Evolutionary conservation across 2,888 invertebrate species (phyloP).

Genomic region (Acleris holmiana): DNA sequence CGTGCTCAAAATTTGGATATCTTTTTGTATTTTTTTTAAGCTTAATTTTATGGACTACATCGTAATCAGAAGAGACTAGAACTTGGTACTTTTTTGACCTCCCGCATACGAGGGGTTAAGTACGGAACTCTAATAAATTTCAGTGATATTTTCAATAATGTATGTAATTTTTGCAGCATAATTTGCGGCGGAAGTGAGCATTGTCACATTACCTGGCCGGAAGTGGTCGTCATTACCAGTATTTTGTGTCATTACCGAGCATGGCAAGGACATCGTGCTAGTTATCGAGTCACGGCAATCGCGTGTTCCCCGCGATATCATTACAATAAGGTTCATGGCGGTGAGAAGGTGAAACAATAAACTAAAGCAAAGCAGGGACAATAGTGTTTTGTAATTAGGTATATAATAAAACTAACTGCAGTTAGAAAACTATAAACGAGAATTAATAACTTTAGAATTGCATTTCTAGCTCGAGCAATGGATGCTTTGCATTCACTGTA

Average conservation of each 20-base stretch:
- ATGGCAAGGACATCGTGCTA: slow-evolving; percentile 23
- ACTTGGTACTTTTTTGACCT: no score
- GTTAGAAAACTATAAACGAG: no score
- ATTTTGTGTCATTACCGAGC: slow-evolving; percentile 27
- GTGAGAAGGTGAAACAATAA: background rate
- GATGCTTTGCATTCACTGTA: no score
- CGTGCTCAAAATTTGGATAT: no score
- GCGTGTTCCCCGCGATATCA: background rate
- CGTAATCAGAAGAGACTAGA: no score
- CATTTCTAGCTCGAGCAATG: no score
- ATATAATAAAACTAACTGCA: background rate
- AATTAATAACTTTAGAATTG: no score
- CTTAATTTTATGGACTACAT: no score
- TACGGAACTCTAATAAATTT: no score
- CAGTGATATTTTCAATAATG: no score
- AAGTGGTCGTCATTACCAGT: slow-evolving; percentile 18
- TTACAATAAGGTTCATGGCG: background rate
- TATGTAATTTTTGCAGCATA: background rate
- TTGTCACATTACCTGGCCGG: slow-evolving; percentile 23
- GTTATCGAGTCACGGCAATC: slow-evolving; percentile 17
- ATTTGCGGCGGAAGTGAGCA: slow-evolving; percentile 20
- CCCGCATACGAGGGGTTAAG: no score
- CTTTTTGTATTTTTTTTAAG: no score
- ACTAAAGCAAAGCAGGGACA: background rate
- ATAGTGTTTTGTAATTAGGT: background rate